Conservation (phyloP, 2,113 vertebrate genomes). For the Rhinolophus ferrumequinum region DNA sequence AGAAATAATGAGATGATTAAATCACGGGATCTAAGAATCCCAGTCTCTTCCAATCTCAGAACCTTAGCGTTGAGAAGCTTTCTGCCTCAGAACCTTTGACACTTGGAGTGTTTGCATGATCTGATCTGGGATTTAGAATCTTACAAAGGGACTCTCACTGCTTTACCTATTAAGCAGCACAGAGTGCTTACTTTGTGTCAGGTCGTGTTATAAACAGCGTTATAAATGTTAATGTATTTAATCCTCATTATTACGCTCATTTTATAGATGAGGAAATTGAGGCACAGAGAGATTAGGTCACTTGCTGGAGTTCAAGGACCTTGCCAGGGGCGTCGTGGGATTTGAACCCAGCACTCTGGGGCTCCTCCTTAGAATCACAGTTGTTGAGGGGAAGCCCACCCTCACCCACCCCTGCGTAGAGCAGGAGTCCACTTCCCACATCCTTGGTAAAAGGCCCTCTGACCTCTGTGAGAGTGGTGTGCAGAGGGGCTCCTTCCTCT, state of each 20-base stretch:
- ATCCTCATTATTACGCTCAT: not conserved
- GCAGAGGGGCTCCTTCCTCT: not conserved
- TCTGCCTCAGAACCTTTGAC: conserved; percentile 6
- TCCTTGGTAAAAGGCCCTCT: not conserved
- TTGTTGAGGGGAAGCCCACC: not conserved
- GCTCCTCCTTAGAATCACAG: not conserved
- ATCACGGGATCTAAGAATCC: conserved; percentile 22
- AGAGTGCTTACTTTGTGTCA: not conserved
- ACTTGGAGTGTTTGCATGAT: not conserved
- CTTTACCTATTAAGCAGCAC: not conserved
- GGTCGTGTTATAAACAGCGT: not conserved
- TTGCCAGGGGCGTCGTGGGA: not conserved
- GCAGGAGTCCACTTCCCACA: not conserved
- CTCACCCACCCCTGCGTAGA: not conserved
- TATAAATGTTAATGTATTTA: not conserved
- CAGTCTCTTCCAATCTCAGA: conserved; percentile 9
- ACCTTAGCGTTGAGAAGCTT: not conserved
- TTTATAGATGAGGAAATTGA: conserved; percentile 4
- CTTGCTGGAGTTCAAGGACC: not conserved
- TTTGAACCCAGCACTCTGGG: not conserved
- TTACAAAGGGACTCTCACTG: not conserved
- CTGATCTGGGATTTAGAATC: not conserved
- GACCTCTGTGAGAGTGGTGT: not conserved
- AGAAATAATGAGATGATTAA: conserved; percentile 63
- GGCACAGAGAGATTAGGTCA: not conserved